Conservation (phyloP, 30 jellyfish, hydroid and myxozoan genomes). For the Rhopilema esculentum region DNA sequence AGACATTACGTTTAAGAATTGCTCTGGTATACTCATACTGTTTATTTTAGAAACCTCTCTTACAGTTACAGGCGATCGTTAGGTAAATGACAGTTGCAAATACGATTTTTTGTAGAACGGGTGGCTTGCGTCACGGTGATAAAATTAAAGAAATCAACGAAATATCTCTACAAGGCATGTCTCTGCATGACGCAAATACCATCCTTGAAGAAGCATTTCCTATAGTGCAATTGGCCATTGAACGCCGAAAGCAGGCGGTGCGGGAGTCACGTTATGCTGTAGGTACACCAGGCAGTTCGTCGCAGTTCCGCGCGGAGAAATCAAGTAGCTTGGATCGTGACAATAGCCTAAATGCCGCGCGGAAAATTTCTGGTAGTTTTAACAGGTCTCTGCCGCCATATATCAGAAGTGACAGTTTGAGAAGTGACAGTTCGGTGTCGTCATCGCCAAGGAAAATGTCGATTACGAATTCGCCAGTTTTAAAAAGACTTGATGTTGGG, state of each 20-base stretch:
- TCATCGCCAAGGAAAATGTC: slow-evolving; percentile 53
- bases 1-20: too few species aligned
- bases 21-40: too few species aligned
- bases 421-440: slow-evolving; percentile 35
- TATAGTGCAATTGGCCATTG: slow-evolving; percentile 22
- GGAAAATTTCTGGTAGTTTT: not conserved
- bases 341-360: not conserved
- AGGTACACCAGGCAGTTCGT: not conserved
- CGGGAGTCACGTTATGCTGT: slow-evolving; percentile 56
- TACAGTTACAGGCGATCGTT: too few species aligned
- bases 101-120: slow-evolving; percentile 50
- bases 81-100: too few species aligned
- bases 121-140: slow-evolving; percentile 81
- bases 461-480: slow-evolving; percentile 37
- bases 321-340: slow-evolving; percentile 4
- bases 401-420: slow-evolving; percentile 52
- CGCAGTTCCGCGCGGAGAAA: slow-evolving; percentile 21
- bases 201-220: slow-evolving; percentile 30
- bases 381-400: not conserved
- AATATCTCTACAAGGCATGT: slow-evolving; percentile 61
- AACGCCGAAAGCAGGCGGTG: slow-evolving; percentile 20
- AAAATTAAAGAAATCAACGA: slow-evolving; percentile 60
- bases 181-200: slow-evolving; percentile 54
- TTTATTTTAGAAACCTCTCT: too few species aligned
- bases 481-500: slow-evolving; percentile 46